Base-by-base conservation (phyloP, 2,888 invertebrate species). In the Eurytoma adleriae region DNA sequence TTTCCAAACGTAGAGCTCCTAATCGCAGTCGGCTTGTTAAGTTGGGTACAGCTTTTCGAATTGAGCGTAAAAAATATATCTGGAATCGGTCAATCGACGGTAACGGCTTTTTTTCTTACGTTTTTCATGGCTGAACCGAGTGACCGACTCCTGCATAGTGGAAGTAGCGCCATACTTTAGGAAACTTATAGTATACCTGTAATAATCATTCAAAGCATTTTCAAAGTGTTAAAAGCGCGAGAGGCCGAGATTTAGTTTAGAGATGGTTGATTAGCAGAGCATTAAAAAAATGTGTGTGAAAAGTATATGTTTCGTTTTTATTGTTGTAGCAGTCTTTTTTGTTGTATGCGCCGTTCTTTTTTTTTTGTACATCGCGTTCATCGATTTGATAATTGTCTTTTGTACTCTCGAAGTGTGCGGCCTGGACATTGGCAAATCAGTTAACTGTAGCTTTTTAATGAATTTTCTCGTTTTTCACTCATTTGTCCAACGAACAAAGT, bases 181-280 rank as follows among this genome's bases (percentile, higher is more conserved):
- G 3, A 66, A 56, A n/a, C 50, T 40, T 74, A 66, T 16, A 62
- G 50, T 72, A 59, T 72, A 68, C 50, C 48, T 48, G 20, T 16
- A n/a, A n/a, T 64, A 61, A 62, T 72, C 52, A 52, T 59, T 27
- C 27, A 30, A 62, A 74, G 66, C 52, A 66, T 74, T 74, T 66
- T 54, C 66, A 54, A 40, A 66, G 57, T 48, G 74, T 66, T 66
- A 52, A 62, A 72, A 52, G 27, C 27, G 16, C 16, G 16, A n/a
- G 12, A 72, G 10, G 40, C 13, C 3, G 24, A 72, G 24, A 27
- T 18, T 16, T 67, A 52, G 24, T 3, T 48, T 67, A 67, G 18
- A 18, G 48, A 67, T 40, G 40, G 40, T 18, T 67, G 52, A 67
- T 52, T 67, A 67, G 50, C 67, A 67, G 18, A 16, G 48, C 59